Percentiles rank a stretch among this genome's conserved stretches.
These are phyloP conservation scores for Hiodon tergisus DNA, from an alignment of 2,113 vertebrate species.

Conservation along the genomic window DNA sequence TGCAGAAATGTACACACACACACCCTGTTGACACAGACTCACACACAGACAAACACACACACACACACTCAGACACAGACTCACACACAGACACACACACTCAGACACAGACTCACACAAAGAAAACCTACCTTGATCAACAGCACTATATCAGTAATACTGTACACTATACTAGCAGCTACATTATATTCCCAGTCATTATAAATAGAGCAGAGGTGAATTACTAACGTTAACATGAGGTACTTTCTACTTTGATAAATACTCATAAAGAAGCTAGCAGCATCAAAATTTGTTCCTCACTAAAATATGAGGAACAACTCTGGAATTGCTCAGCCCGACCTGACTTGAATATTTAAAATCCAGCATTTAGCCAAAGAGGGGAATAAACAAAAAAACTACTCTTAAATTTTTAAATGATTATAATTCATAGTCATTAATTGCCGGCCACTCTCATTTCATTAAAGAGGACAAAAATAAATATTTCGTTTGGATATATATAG, in stretches of 20 bases:
- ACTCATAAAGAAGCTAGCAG: no score
- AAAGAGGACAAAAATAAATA: no score
- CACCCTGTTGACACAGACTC: conserved; percentile 12
- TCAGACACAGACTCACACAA: background rate
- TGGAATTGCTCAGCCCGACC: no score
- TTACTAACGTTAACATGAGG: background rate
- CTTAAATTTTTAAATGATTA: no score
- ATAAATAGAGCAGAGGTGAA: conserved; percentile 19
- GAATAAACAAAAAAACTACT: no score
- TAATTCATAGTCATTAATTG: no score
- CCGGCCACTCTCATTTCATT: no score
- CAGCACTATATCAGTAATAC: background rate
- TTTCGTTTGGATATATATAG: no score
- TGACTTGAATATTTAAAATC: no score
- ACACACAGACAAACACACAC: conserved; percentile 11
- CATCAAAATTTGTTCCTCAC: no score
- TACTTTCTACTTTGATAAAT: background rate
- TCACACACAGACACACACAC: background rate
- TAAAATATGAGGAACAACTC: conserved; percentile 8
- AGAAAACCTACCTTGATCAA: no score
- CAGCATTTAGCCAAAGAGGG: no score
- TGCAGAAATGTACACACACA: conserved; percentile 17
- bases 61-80: conserved; percentile 24
- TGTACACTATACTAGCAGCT: conserved; percentile 30
- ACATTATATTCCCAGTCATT: conserved; percentile 8